A percentile compares a stretch with the other conserved stretches of the same genome.
These are phyloP conservation scores for Tapera naevia DNA, from an alignment of 2,797 vertebrate species.

Conservation along the genomic window DNA sequence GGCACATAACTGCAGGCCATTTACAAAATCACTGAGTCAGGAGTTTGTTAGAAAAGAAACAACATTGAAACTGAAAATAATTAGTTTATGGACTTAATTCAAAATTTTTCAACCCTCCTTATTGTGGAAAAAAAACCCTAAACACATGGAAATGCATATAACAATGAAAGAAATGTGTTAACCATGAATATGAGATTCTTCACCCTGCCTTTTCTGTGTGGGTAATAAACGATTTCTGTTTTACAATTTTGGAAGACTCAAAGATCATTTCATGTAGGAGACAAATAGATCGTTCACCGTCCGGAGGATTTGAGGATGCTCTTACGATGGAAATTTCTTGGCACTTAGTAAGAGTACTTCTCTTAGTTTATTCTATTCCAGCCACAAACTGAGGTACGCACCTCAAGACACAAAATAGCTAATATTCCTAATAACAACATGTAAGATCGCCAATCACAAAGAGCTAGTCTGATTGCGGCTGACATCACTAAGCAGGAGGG, in stretches of 20 bases:
- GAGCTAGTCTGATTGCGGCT: background rate
- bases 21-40: slow-evolving; percentile 23
- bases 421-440: background rate
- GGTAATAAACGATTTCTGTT: background rate
- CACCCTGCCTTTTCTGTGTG: background rate
- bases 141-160: background rate
- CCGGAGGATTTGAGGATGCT: background rate
- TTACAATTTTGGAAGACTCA: background rate
- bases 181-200: background rate
- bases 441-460: background rate
- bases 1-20: background rate
- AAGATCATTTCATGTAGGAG: background rate
- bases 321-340: background rate
- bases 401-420: background rate
- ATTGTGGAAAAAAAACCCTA: background rate
- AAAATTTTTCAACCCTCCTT: background rate
- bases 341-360: background rate
- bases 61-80: slow-evolving; percentile 6
- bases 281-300: too few relatives aligned
- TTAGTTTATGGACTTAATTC: slow-evolving; percentile 30
- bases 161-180: background rate
- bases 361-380: background rate
- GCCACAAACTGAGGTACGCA: background rate
- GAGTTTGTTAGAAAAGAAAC: background rate
- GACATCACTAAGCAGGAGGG: background rate